Evolutionary conservation across 2,888 invertebrate species (phyloP).

Genomic region (Tethea ocularis): DNA sequence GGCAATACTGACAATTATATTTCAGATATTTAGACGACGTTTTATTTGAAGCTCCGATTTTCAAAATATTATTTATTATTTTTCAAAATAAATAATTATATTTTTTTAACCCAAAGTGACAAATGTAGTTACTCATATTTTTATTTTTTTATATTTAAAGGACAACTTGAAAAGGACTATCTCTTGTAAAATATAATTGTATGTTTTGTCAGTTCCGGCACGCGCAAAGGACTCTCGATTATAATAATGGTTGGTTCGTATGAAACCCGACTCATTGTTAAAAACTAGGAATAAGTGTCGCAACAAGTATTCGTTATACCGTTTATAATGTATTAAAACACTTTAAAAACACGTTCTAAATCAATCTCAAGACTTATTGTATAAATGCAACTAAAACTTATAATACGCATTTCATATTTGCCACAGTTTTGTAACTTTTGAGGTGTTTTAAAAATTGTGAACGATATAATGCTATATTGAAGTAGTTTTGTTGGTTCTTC

Average conservation of each 20-base stretch:
- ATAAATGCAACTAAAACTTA: not conserved
- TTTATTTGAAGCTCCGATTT: not conserved
- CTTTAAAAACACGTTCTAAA: not conserved
- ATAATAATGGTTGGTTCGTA: conserved; percentile 12
- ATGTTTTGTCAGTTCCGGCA: conserved; percentile 43
- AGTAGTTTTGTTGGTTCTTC: conserved; percentile 39
- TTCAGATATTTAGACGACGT: not conserved
- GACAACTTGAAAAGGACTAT: conserved; percentile 32
- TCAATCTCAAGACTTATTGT: not conserved
- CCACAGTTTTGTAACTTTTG: no score
- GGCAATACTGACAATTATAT: conserved; percentile 2
- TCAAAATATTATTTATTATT: not conserved
- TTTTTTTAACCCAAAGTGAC: not conserved
- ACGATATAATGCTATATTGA: conserved; percentile 18
- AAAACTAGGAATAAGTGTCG: conserved; percentile 31
- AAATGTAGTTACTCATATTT: not conserved
- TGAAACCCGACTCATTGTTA: conserved; percentile 76
- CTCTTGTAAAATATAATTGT: conserved; percentile 1
- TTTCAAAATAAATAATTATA: not conserved
- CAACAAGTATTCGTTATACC: not conserved
- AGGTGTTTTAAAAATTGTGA: conserved; percentile 14
- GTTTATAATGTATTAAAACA: not conserved
- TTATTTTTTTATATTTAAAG: not conserved
- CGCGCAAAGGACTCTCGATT: conserved; percentile 60
- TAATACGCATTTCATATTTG: no score